These are phyloP conservation scores for Philotrypesis tridentata DNA, from an alignment of 1,140 invertebrate species.

Conservation along the genomic window DNA sequence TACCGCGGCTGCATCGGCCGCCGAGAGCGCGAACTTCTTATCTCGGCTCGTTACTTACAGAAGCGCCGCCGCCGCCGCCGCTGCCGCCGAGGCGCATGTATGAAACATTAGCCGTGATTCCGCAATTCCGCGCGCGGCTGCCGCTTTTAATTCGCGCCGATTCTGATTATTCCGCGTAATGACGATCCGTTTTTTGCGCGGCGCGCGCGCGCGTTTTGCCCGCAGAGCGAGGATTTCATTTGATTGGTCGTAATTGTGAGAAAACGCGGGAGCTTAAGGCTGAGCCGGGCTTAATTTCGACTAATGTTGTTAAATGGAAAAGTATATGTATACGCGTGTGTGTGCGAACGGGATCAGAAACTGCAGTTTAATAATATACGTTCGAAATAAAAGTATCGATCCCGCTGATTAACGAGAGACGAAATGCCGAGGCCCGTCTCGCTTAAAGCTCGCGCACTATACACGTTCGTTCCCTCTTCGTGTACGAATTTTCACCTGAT, in stretches of 20 bases:
- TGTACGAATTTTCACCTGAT: constrained; percentile 34
- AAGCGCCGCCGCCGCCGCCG: constrained; percentile 10
- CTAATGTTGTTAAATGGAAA: no score
- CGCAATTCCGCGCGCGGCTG: constrained; percentile 1
- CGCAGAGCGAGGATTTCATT: neutral
- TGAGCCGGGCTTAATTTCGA: no score
- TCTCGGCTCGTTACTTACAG: constrained; percentile 64
- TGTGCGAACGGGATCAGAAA: neutral
- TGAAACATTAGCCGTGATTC: constrained; percentile 22
- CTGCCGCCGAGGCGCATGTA: neutral
- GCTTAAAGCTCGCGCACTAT: no score
- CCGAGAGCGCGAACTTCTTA: constrained; percentile 56
- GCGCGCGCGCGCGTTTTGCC: no score
- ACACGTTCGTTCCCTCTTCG: no score
- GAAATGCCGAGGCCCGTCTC: no score
- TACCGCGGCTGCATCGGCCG: neutral
- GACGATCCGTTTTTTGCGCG: neutral
- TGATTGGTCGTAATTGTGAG: neutral
- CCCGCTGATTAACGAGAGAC: no score
- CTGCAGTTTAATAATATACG: neutral
- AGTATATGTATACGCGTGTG: no score
- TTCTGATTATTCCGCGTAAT: neutral
- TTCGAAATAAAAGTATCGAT: neutral
- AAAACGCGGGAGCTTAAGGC: neutral
- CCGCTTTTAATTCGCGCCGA: neutral